Evolutionary conservation across 2,797 vertebrate genomes (phyloP), one percentile per base, ranked within the genome.

Genomic region (Alcedo quadribrachys): DNA sequence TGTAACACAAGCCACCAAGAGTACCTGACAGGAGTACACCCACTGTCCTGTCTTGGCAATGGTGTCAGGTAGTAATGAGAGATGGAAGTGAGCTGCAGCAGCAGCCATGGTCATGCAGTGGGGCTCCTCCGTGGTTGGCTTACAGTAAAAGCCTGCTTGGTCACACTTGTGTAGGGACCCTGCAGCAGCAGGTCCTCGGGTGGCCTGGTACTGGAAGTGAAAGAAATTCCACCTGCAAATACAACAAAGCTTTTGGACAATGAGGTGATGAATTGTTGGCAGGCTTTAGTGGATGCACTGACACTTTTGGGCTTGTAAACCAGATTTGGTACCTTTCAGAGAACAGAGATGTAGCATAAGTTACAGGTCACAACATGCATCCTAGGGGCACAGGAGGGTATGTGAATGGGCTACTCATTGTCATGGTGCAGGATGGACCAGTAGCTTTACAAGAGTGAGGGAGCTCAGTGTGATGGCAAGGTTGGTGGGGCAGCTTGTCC

Each of bases 61-160:
- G 27, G 40, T 50, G 42, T 32, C 43, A 35, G 75, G 28, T 54
- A 35, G 58, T 40, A 32, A 28, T 15, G n/a, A 40, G 30, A 66
- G 13, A 3, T 30, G 58, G 35, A 78, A 27, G 40, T 3, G 8
- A 61, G 46, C 48, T 42, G 46, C 62, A 40, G 70, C n/a, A 45
- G 28, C 37, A 51, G 57, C 28, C 1, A 1, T 18, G 12, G 32
- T 58, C 37, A 18, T 13, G 32, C 2, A 1, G 8, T 2, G 15
- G 13, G 18, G 5, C 11, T 68, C 22, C 51, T 42, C 30, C n/a
- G 27, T 1, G 1, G 11, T 1, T 42, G 9, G 9, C 21, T 20
- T n/a, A 19, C 13, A 28, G 65, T 10, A 32, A 37, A 66, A 76
- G 13, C 37, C 15, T 37, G 6, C n/a, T 20, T 37, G 22, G 51